These are phyloP conservation scores for Anniella stebbinsi DNA, from an alignment of 2,797 vertebrate genomes.

Conservation along the genomic window DNA sequence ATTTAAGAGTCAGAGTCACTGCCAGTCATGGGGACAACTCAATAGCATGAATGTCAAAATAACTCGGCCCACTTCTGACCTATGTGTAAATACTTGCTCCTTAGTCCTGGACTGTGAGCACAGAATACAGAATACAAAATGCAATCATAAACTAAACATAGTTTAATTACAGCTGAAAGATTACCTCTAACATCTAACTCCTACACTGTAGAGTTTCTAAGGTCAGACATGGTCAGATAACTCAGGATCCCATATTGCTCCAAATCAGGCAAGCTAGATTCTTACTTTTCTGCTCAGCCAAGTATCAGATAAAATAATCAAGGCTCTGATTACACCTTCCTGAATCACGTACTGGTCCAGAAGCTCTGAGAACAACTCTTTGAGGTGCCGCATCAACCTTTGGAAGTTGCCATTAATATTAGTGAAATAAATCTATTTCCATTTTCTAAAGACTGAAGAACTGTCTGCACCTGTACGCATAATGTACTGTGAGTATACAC, in stretches of 20 bases:
- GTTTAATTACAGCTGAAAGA: neutral
- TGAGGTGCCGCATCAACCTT: neutral
- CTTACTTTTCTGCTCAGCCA: neutral
- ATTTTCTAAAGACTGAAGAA: neutral
- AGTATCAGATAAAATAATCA: neutral
- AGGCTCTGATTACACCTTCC: neutral
- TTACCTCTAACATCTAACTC: neutral
- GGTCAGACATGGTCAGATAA: neutral
- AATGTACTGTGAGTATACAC: neutral
- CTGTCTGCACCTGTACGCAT: no score
- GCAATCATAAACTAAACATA: neutral
- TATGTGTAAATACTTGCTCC: neutral
- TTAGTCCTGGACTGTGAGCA: neutral
- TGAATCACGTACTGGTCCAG: neutral
- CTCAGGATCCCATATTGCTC: neutral
- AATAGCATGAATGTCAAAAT: neutral
- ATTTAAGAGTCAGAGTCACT: neutral
- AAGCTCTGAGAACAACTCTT: neutral
- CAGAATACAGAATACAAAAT: neutral
- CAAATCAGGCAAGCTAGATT: neutral
- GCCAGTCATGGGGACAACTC: neutral
- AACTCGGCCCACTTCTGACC: neutral
- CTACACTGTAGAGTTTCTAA: neutral
- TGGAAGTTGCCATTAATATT: neutral
- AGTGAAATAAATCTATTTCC: neutral